Conservation (phyloP, 2,113 vertebrate species). For the Bothrops jararaca region DNA sequence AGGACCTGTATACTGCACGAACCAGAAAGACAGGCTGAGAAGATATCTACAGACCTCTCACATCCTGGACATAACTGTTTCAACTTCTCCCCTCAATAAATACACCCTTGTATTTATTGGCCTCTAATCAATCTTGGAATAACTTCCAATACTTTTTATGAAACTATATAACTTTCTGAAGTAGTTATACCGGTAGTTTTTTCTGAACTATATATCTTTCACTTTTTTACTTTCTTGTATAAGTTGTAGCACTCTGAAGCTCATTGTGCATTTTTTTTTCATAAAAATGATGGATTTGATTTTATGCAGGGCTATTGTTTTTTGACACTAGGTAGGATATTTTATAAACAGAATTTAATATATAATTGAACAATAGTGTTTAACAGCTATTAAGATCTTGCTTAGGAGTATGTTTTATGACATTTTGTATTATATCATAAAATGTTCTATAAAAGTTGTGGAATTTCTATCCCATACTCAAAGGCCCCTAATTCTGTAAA, state of each 20-base stretch:
- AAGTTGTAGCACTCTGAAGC: background rate
- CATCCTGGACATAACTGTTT: no score
- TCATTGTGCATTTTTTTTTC: background rate
- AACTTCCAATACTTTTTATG: background rate
- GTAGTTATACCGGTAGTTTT: background rate
- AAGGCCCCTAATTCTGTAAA: background rate
- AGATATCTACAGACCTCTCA: no score
- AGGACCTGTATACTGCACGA: no score
- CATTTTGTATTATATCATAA: no score
- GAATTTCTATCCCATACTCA: background rate
- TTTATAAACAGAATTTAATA: constrained; percentile 17
- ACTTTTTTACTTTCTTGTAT: no score
- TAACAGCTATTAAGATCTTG: constrained; percentile 26
- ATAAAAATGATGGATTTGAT: background rate
- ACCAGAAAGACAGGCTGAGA: no score
- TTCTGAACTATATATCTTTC: background rate
- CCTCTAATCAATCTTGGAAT: background rate
- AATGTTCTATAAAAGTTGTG: no score
- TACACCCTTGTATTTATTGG: background rate
- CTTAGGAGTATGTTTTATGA: background rate
- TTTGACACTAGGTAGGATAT: background rate
- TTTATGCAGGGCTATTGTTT: constrained; percentile 13
- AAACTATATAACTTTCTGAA: no score
- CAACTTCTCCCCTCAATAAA: background rate
- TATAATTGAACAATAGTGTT: background rate